phyloP scores from a whole-genome alignment of 2,888 invertebrate genomes.

The Brachylomia viminalis region DNA sequence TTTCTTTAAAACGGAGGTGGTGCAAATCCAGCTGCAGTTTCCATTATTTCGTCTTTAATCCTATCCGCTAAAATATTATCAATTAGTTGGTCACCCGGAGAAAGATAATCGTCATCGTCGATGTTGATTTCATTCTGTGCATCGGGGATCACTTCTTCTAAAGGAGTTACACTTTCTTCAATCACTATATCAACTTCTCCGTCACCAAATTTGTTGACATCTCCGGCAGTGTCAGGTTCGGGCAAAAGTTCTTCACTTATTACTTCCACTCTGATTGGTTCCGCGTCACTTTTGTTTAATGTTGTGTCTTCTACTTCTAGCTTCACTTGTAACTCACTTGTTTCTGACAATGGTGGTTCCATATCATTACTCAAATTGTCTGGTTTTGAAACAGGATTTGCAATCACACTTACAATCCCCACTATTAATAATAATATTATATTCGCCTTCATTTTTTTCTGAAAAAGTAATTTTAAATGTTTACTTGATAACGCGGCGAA shows the following conservation, averaged over 20 bases:
- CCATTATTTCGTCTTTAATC: constrained; percentile 83
- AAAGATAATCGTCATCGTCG: constrained; percentile 56
- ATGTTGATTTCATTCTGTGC: constrained; percentile 72
- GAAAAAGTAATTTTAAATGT: constrained; percentile 65
- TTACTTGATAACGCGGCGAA: constrained; percentile 37
- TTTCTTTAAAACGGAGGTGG: constrained; percentile 76
- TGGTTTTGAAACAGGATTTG: constrained; percentile 75
- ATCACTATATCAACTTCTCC: constrained; percentile 75
- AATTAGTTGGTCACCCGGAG: constrained; percentile 66
- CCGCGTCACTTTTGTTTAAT: constrained; percentile 68
- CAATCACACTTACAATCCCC: constrained; percentile 74
- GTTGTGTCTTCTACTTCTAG: constrained; percentile 66
- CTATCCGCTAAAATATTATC: constrained; percentile 72
- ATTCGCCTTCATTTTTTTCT: constrained; percentile 82
- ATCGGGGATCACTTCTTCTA: constrained; percentile 62
- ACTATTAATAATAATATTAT: constrained; percentile 73
- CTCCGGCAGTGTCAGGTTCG: constrained; percentile 46
- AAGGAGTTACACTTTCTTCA: constrained; percentile 72
- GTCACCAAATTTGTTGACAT: constrained; percentile 61
- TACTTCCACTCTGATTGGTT: constrained; percentile 69
- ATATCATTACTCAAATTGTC: constrained; percentile 67
- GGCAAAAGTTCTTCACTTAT: constrained; percentile 63
- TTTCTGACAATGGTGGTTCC: constrained; percentile 64
- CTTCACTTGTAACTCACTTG: constrained; percentile 73
- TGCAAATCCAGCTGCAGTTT: constrained; percentile 83